These are phyloP conservation scores for Osmerus eperlanus DNA, from an alignment of 2,113 vertebrate genomes.

Conservation along the genomic window DNA sequence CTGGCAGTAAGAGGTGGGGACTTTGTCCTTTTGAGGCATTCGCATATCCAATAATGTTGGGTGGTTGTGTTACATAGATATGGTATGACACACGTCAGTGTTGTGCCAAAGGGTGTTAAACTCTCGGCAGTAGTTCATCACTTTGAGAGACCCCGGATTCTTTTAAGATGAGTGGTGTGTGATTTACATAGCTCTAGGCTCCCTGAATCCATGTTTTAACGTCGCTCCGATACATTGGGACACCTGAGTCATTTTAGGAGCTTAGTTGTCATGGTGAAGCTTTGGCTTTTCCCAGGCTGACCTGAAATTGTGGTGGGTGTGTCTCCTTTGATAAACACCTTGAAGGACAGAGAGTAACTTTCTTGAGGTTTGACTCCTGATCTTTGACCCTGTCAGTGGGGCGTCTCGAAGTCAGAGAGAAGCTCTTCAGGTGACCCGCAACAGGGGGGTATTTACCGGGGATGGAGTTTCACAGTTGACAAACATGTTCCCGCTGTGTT, in stretches of 20 bases:
- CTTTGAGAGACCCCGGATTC: conserved; percentile 6
- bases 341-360: conserved; percentile 33
- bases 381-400: conserved; percentile 46
- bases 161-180: conserved; percentile 37
- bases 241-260: conserved; percentile 49
- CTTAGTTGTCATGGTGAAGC: conserved; percentile 48
- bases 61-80: too few relatives aligned
- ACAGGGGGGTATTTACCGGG: conserved; percentile 23
- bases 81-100: too few relatives aligned
- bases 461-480: neutral
- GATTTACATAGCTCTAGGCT: conserved; percentile 4
- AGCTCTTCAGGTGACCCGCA: conserved; percentile 34
- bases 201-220: conserved; percentile 21
- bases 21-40: neutral
- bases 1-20: neutral
- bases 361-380: conserved; percentile 39
- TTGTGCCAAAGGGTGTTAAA: too few relatives aligned
- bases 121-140: too few relatives aligned
- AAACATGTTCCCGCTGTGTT: conserved; percentile 3
- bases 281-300: conserved; percentile 11
- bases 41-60: too few relatives aligned
- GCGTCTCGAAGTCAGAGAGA: conserved; percentile 51
- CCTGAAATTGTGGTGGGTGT: conserved; percentile 40
- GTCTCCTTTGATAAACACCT: conserved; percentile 42
- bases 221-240: conserved; percentile 37